Percentiles rank a stretch among this genome's conserved stretches.
phyloP scores from a whole-genome alignment of 2,888 invertebrate genomes.

The Tipula unca region DNA sequence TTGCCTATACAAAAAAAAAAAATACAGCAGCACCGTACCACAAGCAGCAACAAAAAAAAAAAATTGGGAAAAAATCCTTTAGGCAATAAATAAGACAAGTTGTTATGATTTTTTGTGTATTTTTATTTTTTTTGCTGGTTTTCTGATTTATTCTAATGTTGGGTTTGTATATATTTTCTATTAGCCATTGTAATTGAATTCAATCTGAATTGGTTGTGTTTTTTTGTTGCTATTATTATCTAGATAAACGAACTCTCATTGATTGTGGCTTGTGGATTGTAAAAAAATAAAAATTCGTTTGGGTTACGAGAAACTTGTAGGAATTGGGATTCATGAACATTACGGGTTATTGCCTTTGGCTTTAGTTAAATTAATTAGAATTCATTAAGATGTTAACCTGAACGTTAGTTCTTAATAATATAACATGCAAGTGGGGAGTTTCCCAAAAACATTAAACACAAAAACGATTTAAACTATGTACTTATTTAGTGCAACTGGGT shows the following conservation, averaged over 20 bases:
- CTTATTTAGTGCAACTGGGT: no score
- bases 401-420: no score
- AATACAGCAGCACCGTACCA: not conserved
- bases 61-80: not conserved
- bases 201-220: not conserved
- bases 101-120: not conserved
- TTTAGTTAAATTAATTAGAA: no score
- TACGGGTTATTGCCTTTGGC: no score
- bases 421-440: no score
- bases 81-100: not conserved
- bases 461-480: no score
- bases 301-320: no score
- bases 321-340: no score
- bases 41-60: not conserved
- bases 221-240: not conserved
- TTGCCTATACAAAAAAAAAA: not conserved
- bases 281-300: no score
- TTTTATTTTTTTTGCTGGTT: not conserved
- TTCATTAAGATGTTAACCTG: no score
- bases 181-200: not conserved
- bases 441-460: no score
- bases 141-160: not conserved
- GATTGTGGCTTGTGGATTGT: not conserved
- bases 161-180: not conserved
- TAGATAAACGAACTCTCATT: not conserved